These are phyloP conservation scores for Micrastur ruficollis DNA, from an alignment of 2,797 vertebrate genomes.

Conservation along the genomic window DNA sequence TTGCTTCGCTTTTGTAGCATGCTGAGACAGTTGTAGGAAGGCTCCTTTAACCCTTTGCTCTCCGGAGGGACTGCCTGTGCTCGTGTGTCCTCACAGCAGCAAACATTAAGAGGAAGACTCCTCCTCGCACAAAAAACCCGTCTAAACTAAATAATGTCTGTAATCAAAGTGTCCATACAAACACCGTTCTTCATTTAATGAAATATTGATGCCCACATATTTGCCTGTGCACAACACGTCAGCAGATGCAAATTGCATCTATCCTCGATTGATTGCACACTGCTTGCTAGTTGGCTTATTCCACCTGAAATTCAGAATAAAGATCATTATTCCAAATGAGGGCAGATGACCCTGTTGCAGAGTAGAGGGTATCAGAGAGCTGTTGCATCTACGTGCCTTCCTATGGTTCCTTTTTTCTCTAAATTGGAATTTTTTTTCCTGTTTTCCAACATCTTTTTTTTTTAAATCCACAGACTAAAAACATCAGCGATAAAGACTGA, in stretches of 20 bases:
- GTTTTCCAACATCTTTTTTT: background rate
- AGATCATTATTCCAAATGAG: background rate
- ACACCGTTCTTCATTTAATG: background rate
- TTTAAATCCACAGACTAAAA: background rate
- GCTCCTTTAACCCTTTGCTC: background rate
- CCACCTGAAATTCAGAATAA: background rate
- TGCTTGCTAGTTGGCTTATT: background rate
- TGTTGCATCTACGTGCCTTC: background rate
- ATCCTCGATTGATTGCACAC: background rate
- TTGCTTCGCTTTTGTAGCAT: background rate
- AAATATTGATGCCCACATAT: background rate
- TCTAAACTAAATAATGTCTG: background rate
- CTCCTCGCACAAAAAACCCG: accelerated
- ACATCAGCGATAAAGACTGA: background rate
- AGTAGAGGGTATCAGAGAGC: background rate
- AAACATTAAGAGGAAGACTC: background rate
- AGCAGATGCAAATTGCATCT: background rate
- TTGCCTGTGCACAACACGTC: background rate
- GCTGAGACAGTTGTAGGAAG: background rate
- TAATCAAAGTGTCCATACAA: background rate
- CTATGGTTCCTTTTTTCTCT: background rate
- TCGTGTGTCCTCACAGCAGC: background rate
- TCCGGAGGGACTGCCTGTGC: background rate
- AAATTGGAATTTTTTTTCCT: background rate
- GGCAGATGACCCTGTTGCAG: background rate